Base-by-base conservation (phyloP, 2,888 invertebrate genomes). In the Leptopterna dolabrata region DNA sequence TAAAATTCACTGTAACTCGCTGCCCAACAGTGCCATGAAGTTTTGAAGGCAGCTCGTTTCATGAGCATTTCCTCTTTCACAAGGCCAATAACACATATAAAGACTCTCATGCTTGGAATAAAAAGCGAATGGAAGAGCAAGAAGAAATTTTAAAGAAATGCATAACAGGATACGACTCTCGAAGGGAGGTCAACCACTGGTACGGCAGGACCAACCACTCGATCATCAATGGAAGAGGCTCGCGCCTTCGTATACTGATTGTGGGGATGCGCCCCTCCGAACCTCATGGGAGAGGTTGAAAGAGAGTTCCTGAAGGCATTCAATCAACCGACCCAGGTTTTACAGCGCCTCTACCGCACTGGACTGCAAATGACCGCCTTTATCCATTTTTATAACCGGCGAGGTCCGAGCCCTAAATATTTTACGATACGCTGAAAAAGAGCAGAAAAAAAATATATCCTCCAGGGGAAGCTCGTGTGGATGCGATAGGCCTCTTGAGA, bases 331-430 rank as follows among this genome's bases (percentile, higher is more conserved):
- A 76, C 73, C 76, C 14, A 29, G 85, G 85, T 85, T 85, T 85
- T 85, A 85, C 85, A 85, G 76, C 84, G 70, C 27, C 24, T 47
- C 76, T 36, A 24, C 85, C 73, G 29, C 85, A 19, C 85, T 24
- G 81, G 85, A 85, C 85, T 85, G 85, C 85, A 85, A 85, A 85
- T 85, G 85, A 85, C 85, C 85, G 73, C 47, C 73, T 71, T 85
- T 85, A 85, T 85, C 85, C 85, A 85, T 85, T 85, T 85, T 85
- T 85, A 85, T 85, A 85, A 76, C 85, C 85, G 85, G 55, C 36
- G 24, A 36, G 47, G 55, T 30, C 73, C 27, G 30, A 85, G 73
- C 85, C 51, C 85, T 85, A 85, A 85, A 85, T 85, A 85, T 85
- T 85, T 85, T 85, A 85, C 85, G 85, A 85, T 85, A 85, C 85